Base-by-base conservation (phyloP, 2,797 vertebrate genomes). In the Parauchenoglanis punctatus region DNA sequence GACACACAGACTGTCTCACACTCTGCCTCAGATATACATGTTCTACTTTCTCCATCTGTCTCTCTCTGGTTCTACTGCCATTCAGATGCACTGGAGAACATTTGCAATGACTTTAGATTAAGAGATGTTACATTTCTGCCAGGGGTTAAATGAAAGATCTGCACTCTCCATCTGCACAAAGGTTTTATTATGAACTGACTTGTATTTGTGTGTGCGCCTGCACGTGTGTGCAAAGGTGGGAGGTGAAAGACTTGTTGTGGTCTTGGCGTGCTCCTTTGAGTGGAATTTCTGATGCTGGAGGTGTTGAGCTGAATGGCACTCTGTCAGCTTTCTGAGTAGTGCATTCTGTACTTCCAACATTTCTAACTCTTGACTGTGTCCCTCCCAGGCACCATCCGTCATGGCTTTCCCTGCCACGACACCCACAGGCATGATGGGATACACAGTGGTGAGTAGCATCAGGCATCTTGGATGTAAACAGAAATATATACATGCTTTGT, bases 401-500 rank as follows among this genome's bases (percentile, higher is more conserved):
- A 97, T 99, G 97, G 97, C 98, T 25, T 99, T 97, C 92, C 97
- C 98, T 91, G 97, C 97, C 92, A 99, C 98, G 75, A 98, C 98
- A 44, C 97, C 98, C 17, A 98, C 97, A 7, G 98, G 97, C 93
- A 97, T 99, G 96, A 96, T 98, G 96, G 96, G 97, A 94, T 99
- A 98, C 52, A 95, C 95, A 91, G 96, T 99, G 95, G 98, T 99
- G 88, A 90, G 89, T 89, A 49, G 49, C 76, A 80, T 59, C 81
- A 58, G n/a, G 23, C 28, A 2, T n/a, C 5, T 49, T 44, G 31
- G n/a, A 28, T 10, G 15, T n/a, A 13, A 40, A 58, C 20, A 31
- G 46, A 12, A 28, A 3, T 63, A 5, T 28, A 18, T 18, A 20
- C 4, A 83, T 25, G 46, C 68, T 68, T 54, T 82, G 7, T 15